These are phyloP conservation scores for Leucopsar rothschildi DNA, from an alignment of 2,113 vertebrate species.

Conservation along the genomic window DNA sequence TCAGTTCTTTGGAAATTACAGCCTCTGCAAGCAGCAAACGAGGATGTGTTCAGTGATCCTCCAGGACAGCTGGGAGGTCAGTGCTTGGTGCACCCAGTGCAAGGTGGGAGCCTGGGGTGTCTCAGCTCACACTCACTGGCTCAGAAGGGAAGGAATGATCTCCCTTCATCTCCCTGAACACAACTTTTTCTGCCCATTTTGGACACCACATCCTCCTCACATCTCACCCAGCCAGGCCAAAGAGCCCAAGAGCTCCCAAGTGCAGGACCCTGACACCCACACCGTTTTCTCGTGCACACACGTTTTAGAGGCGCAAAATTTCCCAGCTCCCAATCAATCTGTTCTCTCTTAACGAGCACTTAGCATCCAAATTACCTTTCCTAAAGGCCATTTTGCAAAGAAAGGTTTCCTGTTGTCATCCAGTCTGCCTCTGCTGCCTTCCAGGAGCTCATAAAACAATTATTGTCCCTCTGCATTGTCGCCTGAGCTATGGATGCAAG, in stretches of 20 bases:
- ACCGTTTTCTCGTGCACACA: background rate
- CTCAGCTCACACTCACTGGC: background rate
- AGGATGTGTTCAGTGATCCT: background rate
- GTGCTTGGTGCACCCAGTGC: fast-evolving
- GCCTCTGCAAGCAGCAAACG: fast-evolving
- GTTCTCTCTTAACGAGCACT: background rate
- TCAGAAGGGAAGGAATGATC: background rate
- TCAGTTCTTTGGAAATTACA: background rate
- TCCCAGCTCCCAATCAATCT: background rate
- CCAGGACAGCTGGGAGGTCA: background rate
- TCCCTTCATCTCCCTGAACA: background rate
- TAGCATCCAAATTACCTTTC: constrained; percentile 11
- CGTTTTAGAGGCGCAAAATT: background rate
- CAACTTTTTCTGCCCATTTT: background rate
- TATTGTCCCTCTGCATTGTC: constrained; percentile 25
- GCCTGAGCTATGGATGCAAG: constrained; percentile 17
- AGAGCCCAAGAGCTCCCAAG: background rate
- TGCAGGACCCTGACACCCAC: background rate
- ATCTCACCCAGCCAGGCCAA: background rate
- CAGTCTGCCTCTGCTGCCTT: constrained; percentile 45
- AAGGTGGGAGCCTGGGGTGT: background rate
- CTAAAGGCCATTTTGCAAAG: background rate
- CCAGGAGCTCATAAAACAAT: constrained; percentile 55
- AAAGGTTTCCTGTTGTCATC: constrained; percentile 15
- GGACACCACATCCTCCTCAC: background rate